Evolutionary conservation across 2,797 vertebrate genomes (phyloP), one percentile per base, ranked within the genome.

Genomic region (Fistularia tabacaria): DNA sequence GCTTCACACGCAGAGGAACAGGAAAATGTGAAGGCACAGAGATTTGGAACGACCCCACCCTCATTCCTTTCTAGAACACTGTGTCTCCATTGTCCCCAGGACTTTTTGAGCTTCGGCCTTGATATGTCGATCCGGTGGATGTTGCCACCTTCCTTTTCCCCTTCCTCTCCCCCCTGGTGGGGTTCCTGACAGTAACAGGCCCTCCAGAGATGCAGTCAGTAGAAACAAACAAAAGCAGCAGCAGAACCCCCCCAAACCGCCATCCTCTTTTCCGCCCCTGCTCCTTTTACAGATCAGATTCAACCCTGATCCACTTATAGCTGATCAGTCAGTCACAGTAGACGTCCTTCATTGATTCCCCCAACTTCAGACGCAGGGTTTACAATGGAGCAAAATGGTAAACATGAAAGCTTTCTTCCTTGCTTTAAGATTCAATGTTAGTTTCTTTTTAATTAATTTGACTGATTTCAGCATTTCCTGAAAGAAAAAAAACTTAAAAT

Each of bases 1-100:
- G 25, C 25, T 25, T 25, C 25, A 25, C 2, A 25, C 25, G 25
- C 36, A 68, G 61, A 61, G 57, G 64, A 59, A 68, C 71, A 62
- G 68, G 51, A 62, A 64, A 79, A 81, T 80, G 80, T 76, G 73
- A 88, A 89, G 81, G 80, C 86, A 88, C 83, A 73, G 65, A 77
- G 66, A 78, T 82, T 74, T 65, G 69, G 59, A 76, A 52, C 67
- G 43, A 57, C 47, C 50, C 62, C 25, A 8, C 9, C 9, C 43
- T 59, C n/a, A n/a, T 55, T 46, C 45, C 1, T 73, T 71, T 73
- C 74, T 73, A 57, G 76, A 82, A 78, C 64, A 50, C 68, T 61
- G 54, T 43, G 85, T 88, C 81, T 54, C 38, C 52, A 84, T 87
- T 75, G 75, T 38, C 53, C 7, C 87, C 81, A 77, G 7, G 3